Percentiles rank a stretch among this genome's conserved stretches.
phyloP scores from a whole-genome alignment of 2,888 invertebrate species.

The Galerucella pusilla region DNA sequence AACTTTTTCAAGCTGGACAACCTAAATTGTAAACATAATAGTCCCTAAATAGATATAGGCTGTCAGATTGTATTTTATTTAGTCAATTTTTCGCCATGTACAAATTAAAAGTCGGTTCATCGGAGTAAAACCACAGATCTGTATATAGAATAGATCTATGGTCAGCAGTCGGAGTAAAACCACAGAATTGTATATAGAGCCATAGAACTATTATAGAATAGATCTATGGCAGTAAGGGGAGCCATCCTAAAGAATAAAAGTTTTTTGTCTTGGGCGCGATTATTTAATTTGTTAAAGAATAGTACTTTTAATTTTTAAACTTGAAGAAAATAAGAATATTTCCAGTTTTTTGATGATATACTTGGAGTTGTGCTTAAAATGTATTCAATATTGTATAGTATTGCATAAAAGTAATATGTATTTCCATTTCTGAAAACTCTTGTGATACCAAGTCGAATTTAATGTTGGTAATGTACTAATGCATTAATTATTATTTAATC shows the following conservation, averaged over 20 bases:
- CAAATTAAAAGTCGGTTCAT: not conserved
- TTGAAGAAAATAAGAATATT: not conserved
- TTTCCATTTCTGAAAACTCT: not conserved
- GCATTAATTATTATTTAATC: not conserved
- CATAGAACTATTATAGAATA: too few species aligned
- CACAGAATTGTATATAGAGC: too few species aligned
- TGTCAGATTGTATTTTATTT: not conserved
- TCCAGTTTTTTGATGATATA: not conserved
- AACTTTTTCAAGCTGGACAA: constrained; percentile 9
- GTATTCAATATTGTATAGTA: not conserved
- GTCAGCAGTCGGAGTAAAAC: too few species aligned
- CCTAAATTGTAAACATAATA: not conserved
- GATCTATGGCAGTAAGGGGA: too few species aligned
- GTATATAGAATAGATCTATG: too few species aligned
- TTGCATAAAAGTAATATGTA: not conserved
- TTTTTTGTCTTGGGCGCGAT: not conserved
- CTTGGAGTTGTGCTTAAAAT: not conserved
- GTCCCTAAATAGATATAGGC: not conserved
- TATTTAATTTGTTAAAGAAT: not conserved
- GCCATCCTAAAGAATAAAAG: not conserved
- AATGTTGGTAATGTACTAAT: not conserved
- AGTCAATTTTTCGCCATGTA: not conserved
- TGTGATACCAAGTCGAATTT: not conserved
- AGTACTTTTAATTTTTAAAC: not conserved
- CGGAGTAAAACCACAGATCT: too few species aligned